Percentiles rank a stretch among this genome's conserved stretches.
Conservation (phyloP, 2,113 vertebrate genomes). For the Oenanthe oenanthe region DNA sequence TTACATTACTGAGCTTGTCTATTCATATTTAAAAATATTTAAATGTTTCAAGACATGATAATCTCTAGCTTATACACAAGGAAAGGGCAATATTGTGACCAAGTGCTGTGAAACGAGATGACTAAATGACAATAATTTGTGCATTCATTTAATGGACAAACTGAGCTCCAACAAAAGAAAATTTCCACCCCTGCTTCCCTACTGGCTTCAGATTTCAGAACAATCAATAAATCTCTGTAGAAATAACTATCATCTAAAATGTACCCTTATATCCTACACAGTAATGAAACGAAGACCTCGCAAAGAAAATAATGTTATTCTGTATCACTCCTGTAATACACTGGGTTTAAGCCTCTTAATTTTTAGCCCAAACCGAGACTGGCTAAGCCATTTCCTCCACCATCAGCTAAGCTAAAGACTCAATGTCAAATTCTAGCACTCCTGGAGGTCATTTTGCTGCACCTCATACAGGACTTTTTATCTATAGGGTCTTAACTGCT, state of each 20-base stretch:
- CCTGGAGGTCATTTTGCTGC: neutral
- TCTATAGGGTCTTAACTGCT: neutral
- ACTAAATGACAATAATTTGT: slow-evolving; percentile 14
- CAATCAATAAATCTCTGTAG: neutral
- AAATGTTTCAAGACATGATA: slow-evolving; percentile 8
- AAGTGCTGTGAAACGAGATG: neutral
- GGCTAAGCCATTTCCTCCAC: neutral
- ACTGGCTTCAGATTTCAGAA: neutral
- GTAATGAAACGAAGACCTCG: neutral
- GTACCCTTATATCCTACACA: neutral
- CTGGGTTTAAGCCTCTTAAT: neutral
- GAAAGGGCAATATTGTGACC: neutral
- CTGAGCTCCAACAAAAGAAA: neutral
- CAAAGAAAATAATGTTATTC: neutral
- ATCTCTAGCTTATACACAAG: slow-evolving; percentile 9
- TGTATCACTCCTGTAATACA: neutral
- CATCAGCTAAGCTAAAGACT: neutral
- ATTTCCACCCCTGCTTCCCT: neutral
- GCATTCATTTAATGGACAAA: neutral
- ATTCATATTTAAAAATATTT: neutral
- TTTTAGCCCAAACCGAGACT: neutral
- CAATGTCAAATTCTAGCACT: neutral
- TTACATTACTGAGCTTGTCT: neutral
- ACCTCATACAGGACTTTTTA: neutral
- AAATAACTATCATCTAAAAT: neutral